A percentile compares a stretch with the other conserved stretches of the same genome.
Conservation (phyloP, 2,888 invertebrate species). For the Reticulitermes lucifugus region DNA sequence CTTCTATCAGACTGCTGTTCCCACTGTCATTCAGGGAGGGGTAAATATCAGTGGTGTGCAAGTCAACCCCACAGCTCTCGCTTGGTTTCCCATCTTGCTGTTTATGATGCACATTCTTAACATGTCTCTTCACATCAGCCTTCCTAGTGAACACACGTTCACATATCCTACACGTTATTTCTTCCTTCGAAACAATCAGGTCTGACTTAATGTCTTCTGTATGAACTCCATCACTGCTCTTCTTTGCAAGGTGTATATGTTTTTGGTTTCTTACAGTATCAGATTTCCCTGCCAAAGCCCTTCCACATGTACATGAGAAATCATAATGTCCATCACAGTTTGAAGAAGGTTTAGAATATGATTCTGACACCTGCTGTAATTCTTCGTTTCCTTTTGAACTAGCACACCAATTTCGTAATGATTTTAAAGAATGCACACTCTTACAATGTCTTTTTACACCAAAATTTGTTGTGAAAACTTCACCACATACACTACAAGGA, state of each 20-base stretch:
- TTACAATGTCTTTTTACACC: constrained; percentile 39
- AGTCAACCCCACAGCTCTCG: not conserved
- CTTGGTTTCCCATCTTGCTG: not conserved
- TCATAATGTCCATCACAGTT: not conserved
- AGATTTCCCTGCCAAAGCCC: not conserved
- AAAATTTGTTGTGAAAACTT: constrained; percentile 36
- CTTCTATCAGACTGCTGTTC: not conserved
- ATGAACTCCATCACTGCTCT: not conserved
- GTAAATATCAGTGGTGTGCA: not conserved
- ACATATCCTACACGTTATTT: constrained; percentile 11
- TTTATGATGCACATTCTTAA: constrained; percentile 7
- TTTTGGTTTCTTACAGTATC: not conserved
- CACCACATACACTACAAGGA: constrained; percentile 34
- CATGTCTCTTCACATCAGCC: constrained; percentile 32
- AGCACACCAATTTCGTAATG: not conserved
- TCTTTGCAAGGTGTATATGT: too few species aligned
- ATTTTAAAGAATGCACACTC: not conserved
- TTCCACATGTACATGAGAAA: not conserved
- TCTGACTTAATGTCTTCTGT: not conserved
- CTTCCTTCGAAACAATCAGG: not conserved
- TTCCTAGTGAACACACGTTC: constrained; percentile 11
- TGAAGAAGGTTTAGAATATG: not conserved
- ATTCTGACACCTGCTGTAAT: not conserved
- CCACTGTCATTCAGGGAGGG: not conserved
- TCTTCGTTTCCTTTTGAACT: too few species aligned